Evolutionary conservation across 2,113 vertebrate species (phyloP).

Genomic region (Oncorhynchus kisutch): DNA sequence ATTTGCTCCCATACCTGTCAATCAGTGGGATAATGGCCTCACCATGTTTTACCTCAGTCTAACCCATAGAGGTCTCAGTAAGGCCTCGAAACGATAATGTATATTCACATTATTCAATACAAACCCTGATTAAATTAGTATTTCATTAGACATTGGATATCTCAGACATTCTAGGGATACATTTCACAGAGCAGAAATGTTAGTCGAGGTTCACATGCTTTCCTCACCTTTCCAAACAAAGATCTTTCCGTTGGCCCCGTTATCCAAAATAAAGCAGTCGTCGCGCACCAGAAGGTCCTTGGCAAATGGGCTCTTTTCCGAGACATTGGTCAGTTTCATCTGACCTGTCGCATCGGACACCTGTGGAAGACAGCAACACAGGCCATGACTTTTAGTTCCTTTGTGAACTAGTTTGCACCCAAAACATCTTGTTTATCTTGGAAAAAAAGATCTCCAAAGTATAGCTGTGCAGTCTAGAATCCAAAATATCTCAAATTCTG

Average conservation of each 20-base stretch:
- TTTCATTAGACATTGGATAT: background rate
- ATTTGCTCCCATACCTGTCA: constrained; percentile 80
- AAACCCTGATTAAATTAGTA: background rate
- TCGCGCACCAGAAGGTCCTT: constrained; percentile 78
- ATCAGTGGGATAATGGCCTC: background rate
- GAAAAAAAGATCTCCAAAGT: too few species aligned
- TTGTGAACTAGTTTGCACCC: background rate
- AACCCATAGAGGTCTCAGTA: too few species aligned
- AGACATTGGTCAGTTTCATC: constrained; percentile 81
- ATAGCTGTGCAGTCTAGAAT: too few species aligned
- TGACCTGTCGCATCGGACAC: constrained; percentile 83
- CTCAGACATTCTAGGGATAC: background rate
- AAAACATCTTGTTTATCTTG: too few species aligned
- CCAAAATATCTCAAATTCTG: too few species aligned
- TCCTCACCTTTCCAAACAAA: constrained; percentile 88
- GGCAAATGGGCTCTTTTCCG: constrained; percentile 78
- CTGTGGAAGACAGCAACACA: constrained; percentile 47
- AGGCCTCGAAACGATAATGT: background rate
- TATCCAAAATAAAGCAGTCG: constrained; percentile 92
- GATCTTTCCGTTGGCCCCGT: constrained; percentile 79
- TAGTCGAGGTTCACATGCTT: background rate
- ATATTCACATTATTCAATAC: background rate
- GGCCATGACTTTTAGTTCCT: background rate
- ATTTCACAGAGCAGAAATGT: background rate
- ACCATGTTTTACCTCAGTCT: background rate